Conservation (phyloP, 1,140 invertebrate species). For the Calosoma granatense region DNA sequence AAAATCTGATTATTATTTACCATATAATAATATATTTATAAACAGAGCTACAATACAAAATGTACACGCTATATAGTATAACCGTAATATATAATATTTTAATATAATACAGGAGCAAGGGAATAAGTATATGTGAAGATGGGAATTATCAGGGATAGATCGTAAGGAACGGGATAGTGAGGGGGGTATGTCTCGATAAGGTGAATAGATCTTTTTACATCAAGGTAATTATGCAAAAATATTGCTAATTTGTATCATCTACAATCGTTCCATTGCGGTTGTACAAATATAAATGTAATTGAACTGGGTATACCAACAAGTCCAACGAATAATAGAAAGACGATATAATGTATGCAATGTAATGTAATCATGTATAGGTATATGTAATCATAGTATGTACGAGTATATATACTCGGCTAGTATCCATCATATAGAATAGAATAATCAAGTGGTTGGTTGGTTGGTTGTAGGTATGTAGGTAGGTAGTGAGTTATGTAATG, state of each 20-base stretch:
- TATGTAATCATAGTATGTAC: no score
- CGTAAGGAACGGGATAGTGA: neutral
- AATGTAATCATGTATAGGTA: conserved; percentile 13
- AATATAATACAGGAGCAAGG: conserved; percentile 34
- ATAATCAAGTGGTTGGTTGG: no score
- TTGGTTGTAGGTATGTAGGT: conserved; percentile 6
- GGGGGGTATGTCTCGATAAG: neutral
- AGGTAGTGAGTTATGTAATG: no score
- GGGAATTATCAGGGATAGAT: neutral
- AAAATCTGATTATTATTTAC: conserved; percentile 33
- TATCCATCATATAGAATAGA: no score
- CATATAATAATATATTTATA: conserved; percentile 35
- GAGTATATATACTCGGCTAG: no score
- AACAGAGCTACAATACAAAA: conserved; percentile 39
- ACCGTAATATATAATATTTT: conserved; percentile 20
- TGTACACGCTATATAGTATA: conserved; percentile 36
- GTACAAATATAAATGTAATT: conserved; percentile 15
- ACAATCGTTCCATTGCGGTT: conserved; percentile 30
- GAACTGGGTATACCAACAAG: conserved; percentile 1
- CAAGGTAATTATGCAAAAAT: conserved; percentile 34
- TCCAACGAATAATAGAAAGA: neutral
- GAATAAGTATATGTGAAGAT: conserved; percentile 22
- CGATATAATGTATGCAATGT: neutral
- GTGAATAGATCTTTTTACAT: conserved; percentile 20
- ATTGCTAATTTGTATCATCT: conserved; percentile 35